Base-by-base conservation (phyloP, 1,140 invertebrate species). In the Drosophila sp. region DNA sequence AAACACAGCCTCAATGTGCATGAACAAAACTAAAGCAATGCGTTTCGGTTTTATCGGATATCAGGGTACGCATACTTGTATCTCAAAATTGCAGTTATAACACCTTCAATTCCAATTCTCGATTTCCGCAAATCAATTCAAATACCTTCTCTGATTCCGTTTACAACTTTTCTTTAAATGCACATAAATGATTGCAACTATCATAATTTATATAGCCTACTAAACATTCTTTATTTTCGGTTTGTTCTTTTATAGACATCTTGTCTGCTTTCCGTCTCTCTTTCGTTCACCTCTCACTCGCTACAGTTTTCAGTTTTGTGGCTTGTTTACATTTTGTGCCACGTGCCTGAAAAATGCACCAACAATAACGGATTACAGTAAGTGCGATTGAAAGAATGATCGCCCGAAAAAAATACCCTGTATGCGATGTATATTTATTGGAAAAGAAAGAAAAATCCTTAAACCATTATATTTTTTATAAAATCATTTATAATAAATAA, bases 261-360 rank as follows among this genome's bases (percentile, higher is more conserved):
- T 43, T 8, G 7, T 18, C 7, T 16, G 14, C 16, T 11, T 21
- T n/a, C 6, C 18, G 7, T 34, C 4, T 8, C n/a, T 3, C 46
- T 53, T 54, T 36, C 27, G 50, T 50, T 61, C 50, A 65, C 64
- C 77, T 83, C 62, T 66, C 48, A 63, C 46, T 64, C 62, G 58
- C 63, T 67, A 62, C 63, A 59, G 57, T 72, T 81, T 46, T 87
- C 63, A 59, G 57, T 72, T 81, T 46, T 87, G 75, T 50, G 71
- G 81, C 78, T 87, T 86, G 81, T 86, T 86, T 86, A 86, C 81
- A 86, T 87, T 81, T 76, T 72, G 78, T 66, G 81, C 82, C 81
- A 86, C 81, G 81, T 86, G 81, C 74, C 82, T 54, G 48, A 21
- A 57, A 63, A 77, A 58, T 69, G 57, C 54, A 66, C 65, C 64